phyloP scores from a whole-genome alignment of 2,888 invertebrate species.

The Sussaba pulchella region DNA sequence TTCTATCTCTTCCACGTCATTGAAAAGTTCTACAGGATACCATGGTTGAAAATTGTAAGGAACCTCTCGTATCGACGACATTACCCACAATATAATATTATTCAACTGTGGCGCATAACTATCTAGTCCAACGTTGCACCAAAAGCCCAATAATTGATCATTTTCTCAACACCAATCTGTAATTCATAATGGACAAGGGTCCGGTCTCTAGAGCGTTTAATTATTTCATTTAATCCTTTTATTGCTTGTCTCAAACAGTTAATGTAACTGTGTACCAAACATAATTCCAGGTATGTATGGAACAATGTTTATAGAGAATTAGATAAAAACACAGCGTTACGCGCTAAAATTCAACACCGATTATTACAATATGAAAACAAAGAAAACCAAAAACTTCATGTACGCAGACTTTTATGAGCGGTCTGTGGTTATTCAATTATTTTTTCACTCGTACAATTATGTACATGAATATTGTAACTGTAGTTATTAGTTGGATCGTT shows the following conservation, averaged over 20 bases:
- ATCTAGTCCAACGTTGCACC: no score
- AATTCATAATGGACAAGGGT: no score
- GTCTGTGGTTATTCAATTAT: no score
- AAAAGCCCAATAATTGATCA: no score
- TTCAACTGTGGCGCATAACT: slow-evolving; percentile 12
- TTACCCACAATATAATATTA: slow-evolving; percentile 6
- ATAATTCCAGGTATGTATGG: slow-evolving; percentile 58
- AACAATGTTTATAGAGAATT: slow-evolving; percentile 46
- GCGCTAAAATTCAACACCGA: neutral
- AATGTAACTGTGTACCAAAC: slow-evolving; percentile 57
- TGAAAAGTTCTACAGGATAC: slow-evolving; percentile 93
- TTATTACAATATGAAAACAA: neutral
- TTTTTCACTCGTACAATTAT: neutral
- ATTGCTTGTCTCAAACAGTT: slow-evolving; percentile 59
- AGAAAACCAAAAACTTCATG: no score
- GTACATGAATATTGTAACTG: no score
- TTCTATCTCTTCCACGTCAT: slow-evolving; percentile 94
- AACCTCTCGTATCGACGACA: slow-evolving; percentile 10
- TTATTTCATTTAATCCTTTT: slow-evolving; percentile 48
- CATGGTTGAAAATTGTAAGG: slow-evolving; percentile 93
- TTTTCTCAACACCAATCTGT: no score
- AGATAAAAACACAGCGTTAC: slow-evolving; percentile 25
- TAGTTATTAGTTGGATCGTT: no score
- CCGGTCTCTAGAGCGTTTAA: slow-evolving; percentile 37
- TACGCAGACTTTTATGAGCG: no score